Conservation (phyloP, 2,113 vertebrate genomes). For the Scortum barcoo region DNA sequence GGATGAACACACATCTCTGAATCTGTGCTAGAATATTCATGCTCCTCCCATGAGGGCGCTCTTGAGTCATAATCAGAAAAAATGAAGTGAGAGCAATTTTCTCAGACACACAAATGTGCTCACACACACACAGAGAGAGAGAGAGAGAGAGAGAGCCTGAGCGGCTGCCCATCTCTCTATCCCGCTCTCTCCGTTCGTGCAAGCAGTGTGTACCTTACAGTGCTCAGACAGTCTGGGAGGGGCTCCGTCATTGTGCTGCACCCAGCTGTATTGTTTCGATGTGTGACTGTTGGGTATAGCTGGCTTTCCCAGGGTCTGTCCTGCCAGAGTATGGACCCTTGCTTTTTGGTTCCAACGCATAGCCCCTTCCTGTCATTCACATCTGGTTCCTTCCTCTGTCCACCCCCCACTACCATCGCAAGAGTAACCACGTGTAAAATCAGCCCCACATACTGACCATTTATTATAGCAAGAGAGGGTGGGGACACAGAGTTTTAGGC, state of each 20-base stretch:
- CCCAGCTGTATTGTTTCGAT: conserved; percentile 73
- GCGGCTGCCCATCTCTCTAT: conserved; percentile 7
- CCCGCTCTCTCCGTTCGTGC: not conserved
- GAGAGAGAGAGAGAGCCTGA: conserved; percentile 18
- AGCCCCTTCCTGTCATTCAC: conserved; percentile 85
- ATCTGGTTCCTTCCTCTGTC: conserved; percentile 82
- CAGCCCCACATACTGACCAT: not conserved
- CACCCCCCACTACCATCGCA: not conserved
- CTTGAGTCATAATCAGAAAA: conserved; percentile 70
- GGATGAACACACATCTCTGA: not conserved
- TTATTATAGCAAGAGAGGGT: not conserved
- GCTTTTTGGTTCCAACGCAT: conserved; percentile 55
- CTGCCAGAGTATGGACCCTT: conserved; percentile 38
- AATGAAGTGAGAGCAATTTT: conserved; percentile 38
- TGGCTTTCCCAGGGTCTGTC: conserved; percentile 80
- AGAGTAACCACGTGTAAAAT: conserved; percentile 27
- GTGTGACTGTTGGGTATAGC: conserved; percentile 52
- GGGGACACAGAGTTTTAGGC: not conserved
- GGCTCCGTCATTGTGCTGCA: conserved; percentile 61
- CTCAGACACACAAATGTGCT: conserved; percentile 48
- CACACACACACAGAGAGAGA: conserved; percentile 25
- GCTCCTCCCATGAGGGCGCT: conserved; percentile 80
- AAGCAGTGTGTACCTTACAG: conserved; percentile 6
- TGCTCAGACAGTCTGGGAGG: conserved; percentile 50
- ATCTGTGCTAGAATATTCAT: conserved; percentile 30